Percentiles rank a stretch among this genome's conserved stretches.
Evolutionary conservation across 1,140 invertebrate species (phyloP).

Genomic region (Bombus waltoni): DNA sequence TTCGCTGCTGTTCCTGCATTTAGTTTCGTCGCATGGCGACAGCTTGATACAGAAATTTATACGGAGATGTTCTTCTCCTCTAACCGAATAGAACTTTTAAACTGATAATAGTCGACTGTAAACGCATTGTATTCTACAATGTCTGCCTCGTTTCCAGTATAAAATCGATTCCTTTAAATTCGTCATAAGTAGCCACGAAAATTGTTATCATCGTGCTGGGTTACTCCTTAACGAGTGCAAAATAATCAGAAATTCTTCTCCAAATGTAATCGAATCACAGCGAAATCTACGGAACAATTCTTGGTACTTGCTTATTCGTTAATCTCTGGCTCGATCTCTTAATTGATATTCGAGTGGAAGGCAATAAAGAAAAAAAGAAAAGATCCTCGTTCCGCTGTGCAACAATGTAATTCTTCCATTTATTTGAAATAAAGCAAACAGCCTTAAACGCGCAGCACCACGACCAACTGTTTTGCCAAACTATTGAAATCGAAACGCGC

Average conservation of each 20-base stretch:
- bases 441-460: background rate
- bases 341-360: background rate
- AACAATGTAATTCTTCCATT: background rate
- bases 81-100: too few relatives aligned
- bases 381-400: accelerated
- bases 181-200: too few relatives aligned
- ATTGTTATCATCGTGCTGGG: too few relatives aligned
- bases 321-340: background rate
- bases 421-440: background rate
- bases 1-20: background rate
- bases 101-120: too few relatives aligned
- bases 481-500: background rate
- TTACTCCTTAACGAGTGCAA: background rate
- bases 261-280: background rate
- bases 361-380: background rate
- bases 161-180: too few relatives aligned
- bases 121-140: too few relatives aligned
- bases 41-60: background rate
- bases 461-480: background rate
- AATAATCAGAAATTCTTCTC: too few relatives aligned
- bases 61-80: background rate
- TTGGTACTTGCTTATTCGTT: background rate
- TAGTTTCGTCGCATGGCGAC: background rate
- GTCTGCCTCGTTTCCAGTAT: too few relatives aligned
- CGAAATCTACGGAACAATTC: background rate